A percentile compares a stretch with the other conserved stretches of the same genome.
Evolutionary conservation across 1,140 invertebrate species (phyloP).

Genomic region (Cyclargus thomasi): DNA sequence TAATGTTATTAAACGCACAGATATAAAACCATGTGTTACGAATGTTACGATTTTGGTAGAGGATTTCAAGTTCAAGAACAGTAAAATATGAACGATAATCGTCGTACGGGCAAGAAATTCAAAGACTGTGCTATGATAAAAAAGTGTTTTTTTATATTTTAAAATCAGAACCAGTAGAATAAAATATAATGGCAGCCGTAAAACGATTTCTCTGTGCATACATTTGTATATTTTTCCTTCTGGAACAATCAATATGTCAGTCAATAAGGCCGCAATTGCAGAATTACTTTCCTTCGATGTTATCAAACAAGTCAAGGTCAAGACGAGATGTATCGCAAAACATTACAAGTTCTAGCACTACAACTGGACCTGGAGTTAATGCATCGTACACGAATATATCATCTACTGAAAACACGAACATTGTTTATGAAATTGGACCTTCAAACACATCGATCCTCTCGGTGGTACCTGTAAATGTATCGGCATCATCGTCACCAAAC

Average conservation of each 20-base stretch:
- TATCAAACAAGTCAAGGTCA: constrained; percentile 39
- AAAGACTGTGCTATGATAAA: background rate
- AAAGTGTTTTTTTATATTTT: background rate
- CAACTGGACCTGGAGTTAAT: constrained; percentile 35
- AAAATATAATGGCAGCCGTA: constrained; percentile 23
- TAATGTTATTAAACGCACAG: too few species aligned
- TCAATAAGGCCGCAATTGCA: background rate
- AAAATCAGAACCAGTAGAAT: background rate
- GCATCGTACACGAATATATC: constrained; percentile 33
- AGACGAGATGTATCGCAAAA: constrained; percentile 41
- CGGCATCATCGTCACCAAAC: constrained; percentile 49
- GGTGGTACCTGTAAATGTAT: constrained; percentile 47
- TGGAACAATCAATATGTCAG: background rate
- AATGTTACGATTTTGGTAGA: too few species aligned
- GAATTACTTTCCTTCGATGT: constrained; percentile 22
- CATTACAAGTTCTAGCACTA: constrained; percentile 47
- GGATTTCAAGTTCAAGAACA: too few species aligned
- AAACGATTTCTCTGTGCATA: constrained; percentile 23
- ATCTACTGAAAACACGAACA: constrained; percentile 46
- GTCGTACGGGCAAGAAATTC: background rate
- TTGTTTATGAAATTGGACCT: constrained; percentile 47
- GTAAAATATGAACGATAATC: too few species aligned
- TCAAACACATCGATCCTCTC: constrained; percentile 48
- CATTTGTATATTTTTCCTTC: constrained; percentile 16
- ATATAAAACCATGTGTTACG: too few species aligned